Conservation (phyloP, 2,113 vertebrate genomes). For the Pangasianodon gigas region DNA sequence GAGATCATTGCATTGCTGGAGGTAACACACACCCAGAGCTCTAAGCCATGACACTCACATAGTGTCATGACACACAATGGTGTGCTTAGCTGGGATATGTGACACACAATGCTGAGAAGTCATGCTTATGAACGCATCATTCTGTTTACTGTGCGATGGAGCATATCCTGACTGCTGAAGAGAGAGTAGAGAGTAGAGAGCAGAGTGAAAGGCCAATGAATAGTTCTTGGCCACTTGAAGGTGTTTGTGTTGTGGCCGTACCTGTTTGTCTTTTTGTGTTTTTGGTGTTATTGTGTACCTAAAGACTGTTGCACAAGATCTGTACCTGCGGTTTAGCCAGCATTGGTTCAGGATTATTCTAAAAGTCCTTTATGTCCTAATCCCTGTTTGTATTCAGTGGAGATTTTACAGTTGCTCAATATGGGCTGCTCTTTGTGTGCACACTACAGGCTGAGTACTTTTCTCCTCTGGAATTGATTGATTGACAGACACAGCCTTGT, state of each 20-base stretch:
- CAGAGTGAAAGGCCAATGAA: background rate
- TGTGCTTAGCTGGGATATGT: background rate
- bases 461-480: background rate
- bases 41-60: slow-evolving; percentile 16
- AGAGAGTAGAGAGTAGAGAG: background rate
- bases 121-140: slow-evolving; percentile 7
- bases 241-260: background rate
- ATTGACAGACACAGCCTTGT: slow-evolving; percentile 8
- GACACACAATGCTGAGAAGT: slow-evolving; percentile 21
- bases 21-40: background rate
- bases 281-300: background rate
- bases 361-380: slow-evolving; percentile 16
- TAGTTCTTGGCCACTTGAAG: background rate
- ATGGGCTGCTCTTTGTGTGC: background rate
- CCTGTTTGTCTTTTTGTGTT: slow-evolving; percentile 2
- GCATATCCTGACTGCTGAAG: background rate
- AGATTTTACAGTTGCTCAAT: slow-evolving; percentile 31
- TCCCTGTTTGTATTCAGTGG: slow-evolving; percentile 28
- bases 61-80: background rate
- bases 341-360: background rate
- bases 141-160: background rate
- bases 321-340: background rate
- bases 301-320: background rate
- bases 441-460: background rate
- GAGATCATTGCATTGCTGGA: background rate